Evolutionary conservation across 2,888 invertebrate species (phyloP), one percentile per base, ranked within the genome.

Genomic region (Yponomeuta evonymella): DNA sequence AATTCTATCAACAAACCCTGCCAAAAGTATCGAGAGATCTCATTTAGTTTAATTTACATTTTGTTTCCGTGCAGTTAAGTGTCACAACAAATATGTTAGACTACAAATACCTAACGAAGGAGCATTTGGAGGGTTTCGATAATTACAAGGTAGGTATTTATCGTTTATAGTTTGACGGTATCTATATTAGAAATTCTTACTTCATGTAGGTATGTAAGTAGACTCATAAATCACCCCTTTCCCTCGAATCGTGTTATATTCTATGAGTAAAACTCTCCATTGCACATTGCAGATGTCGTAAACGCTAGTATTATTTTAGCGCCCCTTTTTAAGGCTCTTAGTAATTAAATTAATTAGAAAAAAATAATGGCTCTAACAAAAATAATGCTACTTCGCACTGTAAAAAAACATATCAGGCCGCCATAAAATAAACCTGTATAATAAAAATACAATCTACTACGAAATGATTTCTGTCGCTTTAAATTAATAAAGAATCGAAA

Each of bases 41-140:
- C 51, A 58, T 58, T 58, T 58, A 58, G 3, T 58, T 58, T 12
- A 12, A 12, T 51, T 58, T 58, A 15, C 12, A 58, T 10, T 58
- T 15, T 12, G 5, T 58, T 58, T 15, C 51, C 15, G 12, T 58
- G 51, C 51, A 12, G 51, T 15, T 9, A 58, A 15, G 15, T 58
- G 51, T 15, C 12, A 58, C 51, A 58, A 58, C 51, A 58, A 88
- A 83, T 83, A 91, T 92, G 90, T 87, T 95, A 83, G 94, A 95
- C 83, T 94, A 94, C 79, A 95, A 96, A 86, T 98, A 98, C 90
- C 93, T 99, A 75, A 94, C 94, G 71, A 94, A 94, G 76, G 96
- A 97, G 79, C 97, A 98, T 83, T 94, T 99, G 72, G 94, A 95
- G 83, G 99, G 98, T 76, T 99, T 99, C 91, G 97, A 98, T 90